Conservation (phyloP, 2,888 invertebrate genomes). For the Machimus atricapillus region DNA sequence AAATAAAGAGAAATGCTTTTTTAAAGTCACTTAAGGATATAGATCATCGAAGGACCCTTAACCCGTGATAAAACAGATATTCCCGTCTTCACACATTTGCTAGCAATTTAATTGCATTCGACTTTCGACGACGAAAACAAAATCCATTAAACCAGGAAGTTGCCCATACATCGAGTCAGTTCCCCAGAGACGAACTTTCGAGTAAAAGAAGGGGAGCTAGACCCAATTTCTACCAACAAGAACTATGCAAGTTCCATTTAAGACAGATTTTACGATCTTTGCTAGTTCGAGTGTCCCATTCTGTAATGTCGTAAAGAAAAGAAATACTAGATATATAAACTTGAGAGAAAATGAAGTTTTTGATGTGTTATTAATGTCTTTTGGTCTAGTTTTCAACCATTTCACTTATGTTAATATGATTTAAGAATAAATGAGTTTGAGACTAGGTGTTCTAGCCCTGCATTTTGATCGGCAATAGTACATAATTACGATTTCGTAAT, state of each 20-base stretch:
- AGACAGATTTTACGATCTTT: neutral
- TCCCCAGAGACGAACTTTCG: neutral
- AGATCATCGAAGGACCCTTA: neutral
- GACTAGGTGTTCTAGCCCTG: neutral
- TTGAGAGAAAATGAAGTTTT: neutral
- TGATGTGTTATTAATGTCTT: neutral
- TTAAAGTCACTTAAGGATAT: neutral
- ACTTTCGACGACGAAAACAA: neutral
- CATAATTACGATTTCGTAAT: neutral
- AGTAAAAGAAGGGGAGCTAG: neutral
- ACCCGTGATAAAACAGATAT: neutral
- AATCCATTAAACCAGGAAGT: neutral
- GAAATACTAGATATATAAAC: neutral
- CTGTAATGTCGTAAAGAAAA: neutral
- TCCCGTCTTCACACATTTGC: neutral
- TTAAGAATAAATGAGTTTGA: neutral
- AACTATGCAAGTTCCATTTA: neutral
- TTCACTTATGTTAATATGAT: neutral
- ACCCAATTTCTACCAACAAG: neutral
- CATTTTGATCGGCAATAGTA: neutral
- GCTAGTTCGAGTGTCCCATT: neutral
- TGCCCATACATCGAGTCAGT: neutral
- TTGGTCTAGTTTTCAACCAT: neutral
- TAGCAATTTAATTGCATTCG: neutral
- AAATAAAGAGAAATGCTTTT: no score